Evolutionary conservation across 2,888 invertebrate species (phyloP).

Genomic region (Drosophila kanekoi): DNA sequence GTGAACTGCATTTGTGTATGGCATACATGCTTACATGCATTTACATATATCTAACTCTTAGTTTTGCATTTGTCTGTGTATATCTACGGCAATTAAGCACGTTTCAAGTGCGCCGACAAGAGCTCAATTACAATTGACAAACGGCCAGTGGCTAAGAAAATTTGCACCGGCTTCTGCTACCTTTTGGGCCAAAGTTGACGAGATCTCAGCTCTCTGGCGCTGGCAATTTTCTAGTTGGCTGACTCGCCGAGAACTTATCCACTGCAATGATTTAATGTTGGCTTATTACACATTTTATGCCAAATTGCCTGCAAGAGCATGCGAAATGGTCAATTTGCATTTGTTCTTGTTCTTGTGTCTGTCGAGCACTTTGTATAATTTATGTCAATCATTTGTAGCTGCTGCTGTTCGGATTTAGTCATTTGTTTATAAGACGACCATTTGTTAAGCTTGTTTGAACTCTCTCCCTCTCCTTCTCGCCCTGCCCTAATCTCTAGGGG

Average conservation of each 20-base stretch:
- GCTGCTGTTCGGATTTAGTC: constrained; percentile 40
- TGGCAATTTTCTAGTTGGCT: constrained; percentile 67
- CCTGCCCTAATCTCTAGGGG: neutral
- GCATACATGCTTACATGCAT: neutral
- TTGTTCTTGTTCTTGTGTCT: constrained; percentile 19
- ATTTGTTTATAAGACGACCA: constrained; percentile 52
- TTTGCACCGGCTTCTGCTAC: neutral
- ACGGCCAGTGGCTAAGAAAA: constrained; percentile 21
- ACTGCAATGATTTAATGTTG: constrained; percentile 29
- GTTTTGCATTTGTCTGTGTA: constrained; percentile 14
- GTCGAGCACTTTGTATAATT: constrained; percentile 59
- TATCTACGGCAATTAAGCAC: constrained; percentile 52
- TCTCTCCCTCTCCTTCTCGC: neutral
- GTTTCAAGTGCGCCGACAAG: constrained; percentile 58
- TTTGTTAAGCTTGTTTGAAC: constrained; percentile 39
- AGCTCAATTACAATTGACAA: constrained; percentile 22
- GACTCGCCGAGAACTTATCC: constrained; percentile 45
- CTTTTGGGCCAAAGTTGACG: constrained; percentile 24
- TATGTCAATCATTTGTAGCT: constrained; percentile 72
- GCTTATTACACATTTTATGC: constrained; percentile 46
- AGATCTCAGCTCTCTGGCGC: constrained; percentile 33
- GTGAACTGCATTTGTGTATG: constrained; percentile 58
- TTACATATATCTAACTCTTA: neutral
- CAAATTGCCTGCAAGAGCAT: constrained; percentile 19
- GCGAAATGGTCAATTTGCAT: constrained; percentile 30